A percentile compares a stretch with the other conserved stretches of the same genome.
phyloP scores from a whole-genome alignment of 1,140 invertebrate species.

The Drosophila mojavensis region DNA sequence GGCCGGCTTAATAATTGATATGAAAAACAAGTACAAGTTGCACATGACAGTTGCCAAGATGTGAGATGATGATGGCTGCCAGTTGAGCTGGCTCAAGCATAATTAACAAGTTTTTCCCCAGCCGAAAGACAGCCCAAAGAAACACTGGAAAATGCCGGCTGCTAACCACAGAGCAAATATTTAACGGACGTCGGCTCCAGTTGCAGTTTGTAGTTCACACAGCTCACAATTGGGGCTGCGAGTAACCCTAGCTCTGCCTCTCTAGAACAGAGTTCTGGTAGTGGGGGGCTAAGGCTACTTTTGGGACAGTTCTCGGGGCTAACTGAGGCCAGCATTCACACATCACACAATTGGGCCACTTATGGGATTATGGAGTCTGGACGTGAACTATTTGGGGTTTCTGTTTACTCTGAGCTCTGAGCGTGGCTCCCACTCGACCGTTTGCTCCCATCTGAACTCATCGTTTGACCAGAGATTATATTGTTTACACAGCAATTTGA shows the following conservation, averaged over 20 bases:
- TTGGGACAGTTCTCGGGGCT: constrained; percentile 20
- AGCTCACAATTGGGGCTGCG: constrained; percentile 30
- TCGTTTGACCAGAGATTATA: constrained; percentile 57
- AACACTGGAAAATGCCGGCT: constrained; percentile 53
- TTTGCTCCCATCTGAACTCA: constrained; percentile 35
- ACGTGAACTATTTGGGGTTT: constrained; percentile 21
- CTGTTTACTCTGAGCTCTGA: constrained; percentile 13
- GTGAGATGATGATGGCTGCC: constrained; percentile 21
- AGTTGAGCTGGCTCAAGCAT: constrained; percentile 52
- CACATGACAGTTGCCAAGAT: constrained; percentile 59
- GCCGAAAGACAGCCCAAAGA: constrained; percentile 6
- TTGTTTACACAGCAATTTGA: constrained; percentile 62
- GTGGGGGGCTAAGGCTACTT: constrained; percentile 1
- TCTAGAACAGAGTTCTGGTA: too few relatives aligned
- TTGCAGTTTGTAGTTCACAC: constrained; percentile 57
- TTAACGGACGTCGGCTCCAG: constrained; percentile 42
- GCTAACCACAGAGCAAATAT: constrained; percentile 68
- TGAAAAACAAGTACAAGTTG: constrained; percentile 67
- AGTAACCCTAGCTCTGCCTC: neutral
- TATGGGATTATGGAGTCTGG: constrained; percentile 56
- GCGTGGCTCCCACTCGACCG: constrained; percentile 25
- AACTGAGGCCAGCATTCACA: constrained; percentile 45
- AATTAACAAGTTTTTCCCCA: constrained; percentile 76
- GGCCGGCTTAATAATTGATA: constrained; percentile 78
- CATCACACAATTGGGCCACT: constrained; percentile 58